Evolutionary conservation across 2,113 vertebrate species (phyloP).

Genomic region (Anthoscopus minutus): DNA sequence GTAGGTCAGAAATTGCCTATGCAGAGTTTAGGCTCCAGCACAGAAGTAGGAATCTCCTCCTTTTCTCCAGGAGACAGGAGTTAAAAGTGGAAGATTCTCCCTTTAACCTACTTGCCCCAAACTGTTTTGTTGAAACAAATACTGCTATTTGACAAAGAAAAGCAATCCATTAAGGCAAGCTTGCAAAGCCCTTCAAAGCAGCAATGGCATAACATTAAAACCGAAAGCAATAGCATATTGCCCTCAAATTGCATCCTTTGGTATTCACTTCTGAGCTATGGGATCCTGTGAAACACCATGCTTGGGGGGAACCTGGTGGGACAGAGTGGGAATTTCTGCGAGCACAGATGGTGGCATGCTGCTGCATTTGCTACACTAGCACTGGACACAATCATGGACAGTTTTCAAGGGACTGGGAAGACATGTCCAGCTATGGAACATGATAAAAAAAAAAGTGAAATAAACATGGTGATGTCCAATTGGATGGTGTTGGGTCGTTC

Average conservation of each 20-base stretch:
- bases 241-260: not conserved
- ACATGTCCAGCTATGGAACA: not conserved
- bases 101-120: not conserved
- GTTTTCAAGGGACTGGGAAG: not conserved
- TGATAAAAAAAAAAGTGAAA: not conserved
- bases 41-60: not conserved
- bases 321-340: not conserved
- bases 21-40: not conserved
- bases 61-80: not conserved
- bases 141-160: not conserved
- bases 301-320: not conserved
- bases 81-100: not conserved
- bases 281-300: not conserved
- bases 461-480: not conserved
- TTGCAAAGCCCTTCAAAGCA: not conserved
- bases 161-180: not conserved
- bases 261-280: not conserved
- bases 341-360: fast-evolving
- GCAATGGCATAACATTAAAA: not conserved
- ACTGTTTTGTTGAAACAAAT: not conserved
- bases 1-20: not conserved
- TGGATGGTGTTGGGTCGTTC: not conserved
- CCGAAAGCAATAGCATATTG: not conserved
- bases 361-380: not conserved
- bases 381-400: not conserved